Base-by-base conservation (phyloP, 2,797 vertebrate genomes). In the Anguilla pacifica region DNA sequence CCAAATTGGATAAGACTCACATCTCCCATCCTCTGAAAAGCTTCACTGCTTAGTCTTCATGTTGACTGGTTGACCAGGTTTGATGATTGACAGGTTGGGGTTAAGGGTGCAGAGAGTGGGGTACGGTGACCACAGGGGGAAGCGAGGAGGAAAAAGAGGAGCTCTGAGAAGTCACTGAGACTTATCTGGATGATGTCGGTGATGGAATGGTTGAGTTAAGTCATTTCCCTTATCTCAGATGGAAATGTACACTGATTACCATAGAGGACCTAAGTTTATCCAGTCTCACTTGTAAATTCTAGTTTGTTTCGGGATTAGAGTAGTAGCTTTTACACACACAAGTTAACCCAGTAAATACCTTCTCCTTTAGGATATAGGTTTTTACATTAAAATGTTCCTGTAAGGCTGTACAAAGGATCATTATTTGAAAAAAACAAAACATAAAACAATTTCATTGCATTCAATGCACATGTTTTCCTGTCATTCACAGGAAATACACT, bases 1-100 rank as follows among this genome's bases (percentile, higher is more conserved):
- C 74, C 64, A 86, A 87, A 88, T 55, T 74, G 87, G 86, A 87
- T 10, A 85, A 57, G 59, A 86, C 77, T 86, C 64, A 70, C 46
- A 25, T 43, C 39, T 67, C 61, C 72, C 67, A 82, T 11, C 55
- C 51, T 59, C 82, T 87, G 67, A 87, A 55, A 87, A 49, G 84
- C 81, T 83, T 83, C 49, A 84, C 49, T 46, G 3, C n/a, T 39
- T 7, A 85, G 61, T 87, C 81, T 67, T 83, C 86, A 35, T 55
- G 28, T 87, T 53, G 81, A 79, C 11, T 10, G 49, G 55, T 70
- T 53, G 83, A 61, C 46, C 70, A 49, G 25, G 39, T 59, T 83
- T 86, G 57, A 84, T 77, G 64, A 55, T 51, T 79, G 79, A 59
- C 0, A 28, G 82, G 64, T 19, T 17, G n/a, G 53, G 2, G 53